phyloP scores from a whole-genome alignment of 2,797 vertebrate genomes.

The Harpagifer antarcticus region DNA sequence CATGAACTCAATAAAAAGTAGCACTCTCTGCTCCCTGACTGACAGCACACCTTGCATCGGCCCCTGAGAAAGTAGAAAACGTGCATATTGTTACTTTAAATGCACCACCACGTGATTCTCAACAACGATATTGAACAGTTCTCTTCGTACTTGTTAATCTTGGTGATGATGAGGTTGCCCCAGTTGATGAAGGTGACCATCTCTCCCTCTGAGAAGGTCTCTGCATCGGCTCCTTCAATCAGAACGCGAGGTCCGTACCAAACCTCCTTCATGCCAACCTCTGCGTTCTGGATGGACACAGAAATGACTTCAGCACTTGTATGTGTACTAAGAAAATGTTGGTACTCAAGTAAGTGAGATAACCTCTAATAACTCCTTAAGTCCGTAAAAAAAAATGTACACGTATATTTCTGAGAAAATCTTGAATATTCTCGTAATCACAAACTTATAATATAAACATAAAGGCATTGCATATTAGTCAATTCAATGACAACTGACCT shows the following conservation, averaged over 20 bases:
- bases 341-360: not conserved
- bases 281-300: conserved; percentile 87
- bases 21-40: too few species aligned
- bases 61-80: conserved; percentile 71
- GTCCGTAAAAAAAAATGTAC: not conserved
- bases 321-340: not conserved
- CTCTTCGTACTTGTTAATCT: conserved; percentile 91
- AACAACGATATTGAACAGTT: not conserved
- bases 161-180: conserved; percentile 95
- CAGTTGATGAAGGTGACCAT: conserved; percentile 98
- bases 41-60: conserved; percentile 88
- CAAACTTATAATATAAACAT: too few species aligned
- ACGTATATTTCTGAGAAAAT: not conserved
- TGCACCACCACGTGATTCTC: fast-evolving
- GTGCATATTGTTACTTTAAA: not conserved
- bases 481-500: too few species aligned
- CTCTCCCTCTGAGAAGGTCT: conserved; percentile 93
- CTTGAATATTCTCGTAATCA: not conserved
- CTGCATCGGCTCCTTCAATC: conserved; percentile 95
- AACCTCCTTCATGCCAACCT: conserved; percentile 93
- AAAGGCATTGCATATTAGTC: too few species aligned
- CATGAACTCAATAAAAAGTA: too few species aligned
- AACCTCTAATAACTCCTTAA: not conserved
- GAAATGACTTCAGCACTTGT: conserved; percentile 10
- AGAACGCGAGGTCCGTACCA: conserved; percentile 93